Conservation (phyloP, 2,797 vertebrate genomes). For the Erethizon dorsatum region DNA sequence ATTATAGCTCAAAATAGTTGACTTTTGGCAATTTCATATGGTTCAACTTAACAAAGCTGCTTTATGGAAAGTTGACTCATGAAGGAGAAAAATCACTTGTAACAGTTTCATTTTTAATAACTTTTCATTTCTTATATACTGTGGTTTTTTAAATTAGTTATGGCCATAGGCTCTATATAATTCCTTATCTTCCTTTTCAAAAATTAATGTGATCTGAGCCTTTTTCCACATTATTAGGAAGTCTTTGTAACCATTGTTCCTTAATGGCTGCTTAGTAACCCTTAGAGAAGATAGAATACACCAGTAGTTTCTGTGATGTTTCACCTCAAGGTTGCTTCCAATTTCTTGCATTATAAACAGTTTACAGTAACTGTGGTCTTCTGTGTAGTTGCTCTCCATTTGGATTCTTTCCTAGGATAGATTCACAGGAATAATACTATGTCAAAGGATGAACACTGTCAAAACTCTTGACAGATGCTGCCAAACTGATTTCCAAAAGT, state of each 20-base stretch:
- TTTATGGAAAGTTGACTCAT: neutral
- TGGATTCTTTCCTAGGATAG: neutral
- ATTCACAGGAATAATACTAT: neutral
- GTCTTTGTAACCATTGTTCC: neutral
- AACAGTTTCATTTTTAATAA: neutral
- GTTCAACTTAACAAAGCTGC: slow-evolving; percentile 8
- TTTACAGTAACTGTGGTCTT: neutral
- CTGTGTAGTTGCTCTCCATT: neutral
- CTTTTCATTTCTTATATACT: neutral
- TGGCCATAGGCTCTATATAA: neutral
- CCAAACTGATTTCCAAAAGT: neutral
- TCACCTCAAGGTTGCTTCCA: neutral
- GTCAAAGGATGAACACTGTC: neutral
- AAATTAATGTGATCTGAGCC: neutral
- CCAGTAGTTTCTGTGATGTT: rapidly evolving
- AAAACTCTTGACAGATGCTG: neutral
- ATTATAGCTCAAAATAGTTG: slow-evolving; percentile 3
- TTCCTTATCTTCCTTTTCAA: neutral
- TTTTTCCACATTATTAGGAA: neutral
- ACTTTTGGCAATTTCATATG: neutral
- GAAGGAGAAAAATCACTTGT: neutral
- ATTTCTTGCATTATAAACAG: no score
- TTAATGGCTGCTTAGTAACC: neutral
- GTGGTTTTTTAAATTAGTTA: slow-evolving; percentile 14
- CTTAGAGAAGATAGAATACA: neutral